Evolutionary conservation across 64 coral and sea anemone species (phyloP).

Genomic region (Pocillopora verrucosa): DNA sequence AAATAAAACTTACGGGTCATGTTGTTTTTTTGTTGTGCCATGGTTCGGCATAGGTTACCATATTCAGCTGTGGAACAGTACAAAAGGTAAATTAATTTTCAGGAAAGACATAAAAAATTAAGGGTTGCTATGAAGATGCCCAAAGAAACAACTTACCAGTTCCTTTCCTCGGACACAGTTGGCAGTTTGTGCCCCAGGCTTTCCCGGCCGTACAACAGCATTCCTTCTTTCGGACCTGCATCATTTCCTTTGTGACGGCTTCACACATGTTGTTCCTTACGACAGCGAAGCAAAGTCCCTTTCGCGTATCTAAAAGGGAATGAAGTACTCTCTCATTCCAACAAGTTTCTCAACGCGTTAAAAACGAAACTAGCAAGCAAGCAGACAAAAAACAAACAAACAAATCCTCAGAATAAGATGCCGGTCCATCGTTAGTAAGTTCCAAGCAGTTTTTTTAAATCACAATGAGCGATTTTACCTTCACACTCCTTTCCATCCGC

Average conservation of each 20-base stretch:
- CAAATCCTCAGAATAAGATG: neutral
- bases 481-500: constrained; percentile 74
- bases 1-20: constrained; percentile 12
- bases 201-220: constrained; percentile 90
- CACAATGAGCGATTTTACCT: constrained; percentile 33
- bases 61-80: constrained; percentile 4
- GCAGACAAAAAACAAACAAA: neutral
- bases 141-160: constrained; percentile 33
- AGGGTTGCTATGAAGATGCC: neutral
- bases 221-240: constrained; percentile 75
- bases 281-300: constrained; percentile 78
- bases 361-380: neutral
- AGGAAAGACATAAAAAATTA: neutral
- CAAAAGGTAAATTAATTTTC: neutral
- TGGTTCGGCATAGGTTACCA: neutral
- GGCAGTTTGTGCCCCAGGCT: constrained; percentile 79
- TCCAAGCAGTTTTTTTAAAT: neutral
- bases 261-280: constrained; percentile 71
- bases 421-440: too few relatives aligned
- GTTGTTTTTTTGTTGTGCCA: constrained; percentile 3
- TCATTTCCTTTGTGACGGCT: constrained; percentile 78
- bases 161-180: constrained; percentile 58
- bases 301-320: constrained; percentile 44
- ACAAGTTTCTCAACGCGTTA: too few relatives aligned
- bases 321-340: neutral